Conservation (phyloP, 2,113 vertebrate species). For the Trachemys scripta region DNA sequence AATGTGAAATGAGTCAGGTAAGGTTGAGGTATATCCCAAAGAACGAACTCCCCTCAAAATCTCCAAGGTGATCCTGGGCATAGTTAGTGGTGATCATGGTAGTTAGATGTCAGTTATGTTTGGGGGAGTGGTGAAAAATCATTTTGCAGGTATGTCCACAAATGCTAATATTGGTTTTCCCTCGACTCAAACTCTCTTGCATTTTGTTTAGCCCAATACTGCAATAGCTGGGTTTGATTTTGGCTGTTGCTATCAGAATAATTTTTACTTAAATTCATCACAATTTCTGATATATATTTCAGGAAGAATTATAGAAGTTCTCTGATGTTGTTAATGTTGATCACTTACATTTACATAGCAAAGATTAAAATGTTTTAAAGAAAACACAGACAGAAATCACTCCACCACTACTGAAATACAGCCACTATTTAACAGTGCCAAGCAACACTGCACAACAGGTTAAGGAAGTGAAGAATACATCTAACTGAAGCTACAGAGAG, state of each 20-base stretch:
- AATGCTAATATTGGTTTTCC: not conserved
- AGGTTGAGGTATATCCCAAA: not conserved
- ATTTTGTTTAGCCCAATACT: not conserved
- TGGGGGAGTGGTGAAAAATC: not conserved
- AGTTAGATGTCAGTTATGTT: not conserved
- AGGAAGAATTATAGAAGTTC: not conserved
- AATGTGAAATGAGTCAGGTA: not conserved
- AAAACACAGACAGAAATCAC: not conserved
- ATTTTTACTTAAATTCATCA: not conserved
- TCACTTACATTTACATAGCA: not conserved
- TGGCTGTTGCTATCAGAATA: not conserved
- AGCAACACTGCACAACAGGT: not conserved
- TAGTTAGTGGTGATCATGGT: not conserved
- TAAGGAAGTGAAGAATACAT: not conserved
- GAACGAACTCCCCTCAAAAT: not conserved
- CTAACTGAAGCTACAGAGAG: constrained; percentile 6
- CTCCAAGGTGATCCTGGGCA: not conserved
- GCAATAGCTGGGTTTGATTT: not conserved
- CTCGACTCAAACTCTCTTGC: not conserved
- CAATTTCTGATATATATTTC: not conserved
- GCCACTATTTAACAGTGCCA: not conserved
- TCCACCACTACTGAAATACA: not conserved
- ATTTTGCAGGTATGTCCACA: accelerated
- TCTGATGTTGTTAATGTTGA: not conserved
- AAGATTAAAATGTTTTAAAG: not conserved